Conservation (phyloP, 2,113 vertebrate genomes). For the Ovis aries region ARS-UI_Ramb_v3.0 NC_056063.1:86371001-86371500, state of each 20-base stretch:
- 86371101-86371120: background rate
- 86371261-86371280: background rate
- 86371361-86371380: background rate
- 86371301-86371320: background rate
- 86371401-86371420: background rate
- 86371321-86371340: background rate
- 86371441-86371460: background rate
- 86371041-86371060: background rate
- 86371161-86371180: background rate
- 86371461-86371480: background rate
- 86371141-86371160: background rate
- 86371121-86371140: background rate
- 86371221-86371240: background rate
- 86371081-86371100: background rate
- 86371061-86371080: background rate
- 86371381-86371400: background rate
- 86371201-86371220: background rate
- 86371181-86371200: background rate
- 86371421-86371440: background rate
- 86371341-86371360: background rate
- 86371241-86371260: background rate
- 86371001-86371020: background rate
- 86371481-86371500: background rate
- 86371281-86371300: background rate
- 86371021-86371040: background rate